Percentiles rank a stretch among this genome's conserved stretches.
Conservation (phyloP, 2,797 vertebrate genomes). For the Dendrocincla tyrannina region DNA sequence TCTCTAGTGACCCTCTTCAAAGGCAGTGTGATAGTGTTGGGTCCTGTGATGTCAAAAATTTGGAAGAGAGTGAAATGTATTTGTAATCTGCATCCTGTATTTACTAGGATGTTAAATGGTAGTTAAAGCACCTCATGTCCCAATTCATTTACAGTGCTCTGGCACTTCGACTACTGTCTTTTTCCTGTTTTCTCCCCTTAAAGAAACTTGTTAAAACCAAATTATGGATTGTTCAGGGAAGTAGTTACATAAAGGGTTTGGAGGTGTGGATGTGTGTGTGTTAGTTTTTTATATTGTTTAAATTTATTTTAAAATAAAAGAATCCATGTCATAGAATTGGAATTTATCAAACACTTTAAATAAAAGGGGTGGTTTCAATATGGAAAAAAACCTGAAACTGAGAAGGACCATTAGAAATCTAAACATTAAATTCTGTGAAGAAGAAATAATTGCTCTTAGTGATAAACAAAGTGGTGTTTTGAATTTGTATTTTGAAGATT, state of each 20-base stretch:
- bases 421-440: background rate
- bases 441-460: background rate
- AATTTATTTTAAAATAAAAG: background rate
- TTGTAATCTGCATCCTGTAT: background rate
- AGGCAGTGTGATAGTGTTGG: background rate
- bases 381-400: background rate
- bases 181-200: background rate
- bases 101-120: background rate
- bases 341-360: background rate
- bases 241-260: background rate
- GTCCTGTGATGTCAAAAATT: background rate
- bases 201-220: background rate
- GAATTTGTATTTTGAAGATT: background rate
- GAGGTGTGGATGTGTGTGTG: background rate
- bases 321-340: background rate
- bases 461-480: background rate
- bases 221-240: background rate
- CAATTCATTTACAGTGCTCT: rapidly evolving
- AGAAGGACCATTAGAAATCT: background rate
- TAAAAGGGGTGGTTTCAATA: background rate
- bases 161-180: background rate
- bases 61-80: background rate
- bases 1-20: background rate
- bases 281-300: background rate
- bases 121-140: background rate